Evolutionary conservation across 2,888 invertebrate species (phyloP), one percentile per base, ranked within the genome.

Genomic region (Himalopsyche anomala): DNA sequence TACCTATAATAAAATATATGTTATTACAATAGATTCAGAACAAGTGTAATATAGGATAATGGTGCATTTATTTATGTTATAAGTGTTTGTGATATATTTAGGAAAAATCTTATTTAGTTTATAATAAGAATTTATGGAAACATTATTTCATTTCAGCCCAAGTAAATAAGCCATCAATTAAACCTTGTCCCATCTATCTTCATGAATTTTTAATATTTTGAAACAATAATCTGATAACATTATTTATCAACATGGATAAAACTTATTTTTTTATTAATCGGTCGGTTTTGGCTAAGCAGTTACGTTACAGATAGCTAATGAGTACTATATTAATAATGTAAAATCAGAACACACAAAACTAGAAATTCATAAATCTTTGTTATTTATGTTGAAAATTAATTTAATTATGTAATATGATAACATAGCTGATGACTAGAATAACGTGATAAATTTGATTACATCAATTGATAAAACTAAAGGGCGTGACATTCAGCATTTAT

Each of bases 41-140:
- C n/a, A 2, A 5, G 4, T 19, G 19, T 62, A 6, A 6, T 19
- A 62, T 62, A 62, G 62, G 28, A 62, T 62, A 62, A 19, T 62
- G 62, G 62, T 62, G 19, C 62, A 62, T 62, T 62, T 62, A 62
- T 62, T 62, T 62, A 62, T 62, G 11, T 19, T 19, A 19, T 62
- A 62, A 62, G 62, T 62, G 62, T 19, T 62, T 62, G 62, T 62
- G 62, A 62, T 62, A 62, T 62, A 19, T 62, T 62, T 62, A 62
- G 28, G 62, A n/a, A 62, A 15, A 62, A 62, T 62, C 62, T 19
- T 19, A 62, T 62, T 2, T 62, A 62, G 62, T 62, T 62, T 62
- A 5, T 19, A 62, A 62, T 62, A 19, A 11, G 62, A 9, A 62
- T 62, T 8, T 19, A 8, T 8, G 3, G 19, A 3, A 62, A 28